Base-by-base conservation (phyloP, 2,113 vertebrate genomes). In the Galeopterus variegatus region DNA sequence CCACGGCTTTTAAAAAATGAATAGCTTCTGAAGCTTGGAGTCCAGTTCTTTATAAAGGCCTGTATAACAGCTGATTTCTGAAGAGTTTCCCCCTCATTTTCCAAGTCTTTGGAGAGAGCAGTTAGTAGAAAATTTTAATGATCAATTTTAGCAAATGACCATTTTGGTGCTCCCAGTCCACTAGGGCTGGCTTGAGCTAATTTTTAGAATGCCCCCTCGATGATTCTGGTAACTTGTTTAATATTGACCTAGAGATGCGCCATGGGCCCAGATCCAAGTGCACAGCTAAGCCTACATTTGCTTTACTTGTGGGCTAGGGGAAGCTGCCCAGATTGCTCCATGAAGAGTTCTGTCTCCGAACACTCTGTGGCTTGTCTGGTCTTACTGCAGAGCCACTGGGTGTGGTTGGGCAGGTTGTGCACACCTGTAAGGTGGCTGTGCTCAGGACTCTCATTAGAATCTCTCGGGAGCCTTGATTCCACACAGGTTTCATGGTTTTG, bases 81-180 rank as follows among this genome's bases (percentile, higher is more conserved):
- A 93, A 93, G 88, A 89, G 50, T 75, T 90, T n/a, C 84, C 91
- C 33, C 26, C 28, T 87, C 93, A 33, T 93, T 93, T 96, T 64
- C 94, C 50, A 80, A 87, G 94, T 88, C 97, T 95, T 94, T 70
- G 65, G 97, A 97, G 95, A 94, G 82, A 95, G 86, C 91, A 91
- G 88, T 97, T 97, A 96, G 95, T 80, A 83, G 96, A 96, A 96
- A 96, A 96, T 84, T 97, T 95, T 97, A 98, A 98, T 84, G 97
- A 86, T 82, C 89, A 96, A 97, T 98, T 97, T 98, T 82, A 93
- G 96, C 93, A 98, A 98, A 98, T 97, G 97, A 90, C 94, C 95
- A 36, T 96, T 98, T 97, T 80, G 93, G 91, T 80, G 48, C 80
- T 94, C 91, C 73, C 94, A 77, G 95, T 86, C 89, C 79, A 76